Evolutionary conservation across 2,888 invertebrate genomes (phyloP).

Genomic region (Dynastes maya): DNA sequence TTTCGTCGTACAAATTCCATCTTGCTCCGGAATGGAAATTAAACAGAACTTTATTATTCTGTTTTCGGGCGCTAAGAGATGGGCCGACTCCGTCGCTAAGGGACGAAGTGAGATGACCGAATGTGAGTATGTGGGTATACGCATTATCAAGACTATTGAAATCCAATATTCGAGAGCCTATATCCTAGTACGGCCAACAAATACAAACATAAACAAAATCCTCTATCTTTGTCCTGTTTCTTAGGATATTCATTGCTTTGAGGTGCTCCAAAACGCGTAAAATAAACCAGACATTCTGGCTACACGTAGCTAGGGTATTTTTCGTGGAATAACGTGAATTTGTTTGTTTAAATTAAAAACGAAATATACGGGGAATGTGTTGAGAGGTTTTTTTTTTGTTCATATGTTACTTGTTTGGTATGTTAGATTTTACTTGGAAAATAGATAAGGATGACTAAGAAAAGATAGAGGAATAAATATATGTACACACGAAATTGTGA

Average conservation of each 20-base stretch:
- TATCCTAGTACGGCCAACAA: not conserved
- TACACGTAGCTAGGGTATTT: not conserved
- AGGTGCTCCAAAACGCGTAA: not conserved
- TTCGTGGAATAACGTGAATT: not conserved
- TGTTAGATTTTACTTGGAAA: slow-evolving; percentile 8
- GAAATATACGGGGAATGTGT: not conserved
- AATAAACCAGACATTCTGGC: slow-evolving; percentile 15
- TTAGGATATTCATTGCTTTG: not conserved
- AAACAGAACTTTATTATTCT: slow-evolving; percentile 37
- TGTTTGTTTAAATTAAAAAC: not conserved
- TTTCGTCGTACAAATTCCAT: slow-evolving; percentile 54
- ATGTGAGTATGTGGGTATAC: not conserved
- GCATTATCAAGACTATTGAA: not conserved
- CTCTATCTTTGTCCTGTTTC: not conserved
- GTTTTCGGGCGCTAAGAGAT: slow-evolving; percentile 9
- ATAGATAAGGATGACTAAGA: slow-evolving; percentile 4
- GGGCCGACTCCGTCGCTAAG: not conserved
- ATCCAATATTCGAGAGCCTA: not conserved
- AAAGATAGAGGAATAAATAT: not conserved
- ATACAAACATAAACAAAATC: slow-evolving; percentile 26
- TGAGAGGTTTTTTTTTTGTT: not conserved
- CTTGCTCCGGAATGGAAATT: slow-evolving; percentile 10
- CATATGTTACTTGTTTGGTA: not conserved
- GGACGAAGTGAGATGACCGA: not conserved
- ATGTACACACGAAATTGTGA: not conserved